phyloP scores from a whole-genome alignment of 2,797 vertebrate genomes.

The Spea hammondii region DNA sequence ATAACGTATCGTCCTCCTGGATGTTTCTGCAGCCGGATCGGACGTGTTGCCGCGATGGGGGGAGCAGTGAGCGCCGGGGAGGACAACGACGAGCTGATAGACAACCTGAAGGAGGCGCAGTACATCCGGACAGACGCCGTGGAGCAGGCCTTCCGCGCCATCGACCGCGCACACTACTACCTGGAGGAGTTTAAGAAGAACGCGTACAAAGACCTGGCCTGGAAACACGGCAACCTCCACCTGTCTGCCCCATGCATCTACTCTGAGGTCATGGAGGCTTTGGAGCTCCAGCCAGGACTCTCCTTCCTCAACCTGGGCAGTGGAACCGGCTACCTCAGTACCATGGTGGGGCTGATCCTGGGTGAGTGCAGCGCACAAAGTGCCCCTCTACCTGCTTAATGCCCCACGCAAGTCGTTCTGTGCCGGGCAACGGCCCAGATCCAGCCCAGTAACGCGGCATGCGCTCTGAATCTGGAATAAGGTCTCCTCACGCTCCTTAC shows the following conservation, averaged over 20 bases:
- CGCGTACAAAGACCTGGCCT: slow-evolving; percentile 93
- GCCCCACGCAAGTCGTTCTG: no score
- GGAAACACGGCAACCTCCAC: slow-evolving; percentile 96
- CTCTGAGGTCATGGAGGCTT: slow-evolving; percentile 96
- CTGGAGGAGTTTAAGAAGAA: slow-evolving; percentile 92
- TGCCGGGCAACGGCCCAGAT: no score
- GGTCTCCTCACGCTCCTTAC: no score
- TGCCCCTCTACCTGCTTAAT: no score
- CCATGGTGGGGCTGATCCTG: slow-evolving; percentile 95
- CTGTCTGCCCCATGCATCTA: slow-evolving; percentile 95
- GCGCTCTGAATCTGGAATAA: no score
- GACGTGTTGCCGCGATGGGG: slow-evolving; percentile 73
- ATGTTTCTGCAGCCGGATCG: neutral
- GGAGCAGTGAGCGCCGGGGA: slow-evolving; percentile 95
- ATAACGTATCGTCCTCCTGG: no score
- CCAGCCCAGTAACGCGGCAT: no score
- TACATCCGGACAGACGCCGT: slow-evolving; percentile 92
- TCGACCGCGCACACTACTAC: slow-evolving; percentile 93
- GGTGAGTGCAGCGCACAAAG: slow-evolving; percentile 68
- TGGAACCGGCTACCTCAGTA: slow-evolving; percentile 95
- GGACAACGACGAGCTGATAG: slow-evolving; percentile 94
- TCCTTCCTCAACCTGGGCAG: slow-evolving; percentile 96
- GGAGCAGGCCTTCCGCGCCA: slow-evolving; percentile 88
- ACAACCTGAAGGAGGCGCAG: slow-evolving; percentile 93
- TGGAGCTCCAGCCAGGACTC: slow-evolving; percentile 90